These are phyloP conservation scores for Pilophorus perplexus DNA, from an alignment of 2,888 invertebrate genomes.

Conservation along the genomic window DNA sequence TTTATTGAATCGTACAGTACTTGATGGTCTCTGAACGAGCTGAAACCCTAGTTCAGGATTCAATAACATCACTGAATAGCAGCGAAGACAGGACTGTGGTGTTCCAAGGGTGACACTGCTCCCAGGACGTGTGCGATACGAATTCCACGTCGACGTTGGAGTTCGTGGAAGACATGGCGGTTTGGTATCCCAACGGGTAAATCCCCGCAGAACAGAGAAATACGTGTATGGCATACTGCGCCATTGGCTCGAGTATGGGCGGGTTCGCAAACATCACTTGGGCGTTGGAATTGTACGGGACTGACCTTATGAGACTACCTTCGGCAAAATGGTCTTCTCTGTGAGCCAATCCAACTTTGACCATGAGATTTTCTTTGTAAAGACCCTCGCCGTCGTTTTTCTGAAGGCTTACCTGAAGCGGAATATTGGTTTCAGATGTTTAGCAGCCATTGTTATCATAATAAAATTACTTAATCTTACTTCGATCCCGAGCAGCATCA, in stretches of 20 bases:
- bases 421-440: neutral
- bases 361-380: conserved; percentile 44
- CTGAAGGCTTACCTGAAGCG: conserved; percentile 41
- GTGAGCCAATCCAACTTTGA: conserved; percentile 43
- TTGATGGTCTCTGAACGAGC: too few species aligned
- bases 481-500: conserved; percentile 42
- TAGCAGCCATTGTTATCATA: neutral
- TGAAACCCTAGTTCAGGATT: neutral
- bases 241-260: conserved; percentile 33
- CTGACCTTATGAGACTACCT: conserved; percentile 36
- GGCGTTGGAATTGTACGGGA: conserved; percentile 40
- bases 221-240: conserved; percentile 43
- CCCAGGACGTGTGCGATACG: conserved; percentile 44
- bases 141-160: conserved; percentile 41
- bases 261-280: conserved; percentile 37
- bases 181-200: conserved; percentile 43
- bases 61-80: conserved; percentile 40
- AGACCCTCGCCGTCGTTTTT: conserved; percentile 28
- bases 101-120: conserved; percentile 44
- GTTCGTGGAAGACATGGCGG: conserved; percentile 11
- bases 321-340: conserved; percentile 42
- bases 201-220: conserved; percentile 43
- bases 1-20: too few species aligned
- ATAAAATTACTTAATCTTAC: conserved; percentile 18
- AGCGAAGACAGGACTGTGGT: conserved; percentile 43